These are phyloP conservation scores for Smittia aterrima DNA, from an alignment of 2,888 invertebrate species.

Conservation along the genomic window DNA sequence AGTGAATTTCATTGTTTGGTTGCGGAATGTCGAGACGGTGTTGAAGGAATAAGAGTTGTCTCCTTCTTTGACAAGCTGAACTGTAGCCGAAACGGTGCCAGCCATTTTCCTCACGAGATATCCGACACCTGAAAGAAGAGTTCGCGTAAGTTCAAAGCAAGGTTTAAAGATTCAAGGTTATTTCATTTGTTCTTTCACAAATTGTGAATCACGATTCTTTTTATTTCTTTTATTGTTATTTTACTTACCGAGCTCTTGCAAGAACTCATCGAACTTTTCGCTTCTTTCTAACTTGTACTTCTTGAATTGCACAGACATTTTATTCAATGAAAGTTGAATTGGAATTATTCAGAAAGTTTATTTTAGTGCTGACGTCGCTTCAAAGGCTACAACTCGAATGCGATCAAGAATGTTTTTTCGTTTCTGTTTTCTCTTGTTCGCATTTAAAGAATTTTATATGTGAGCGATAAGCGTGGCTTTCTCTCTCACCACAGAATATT, in stretches of 20 bases:
- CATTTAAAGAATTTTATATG: too few relatives aligned
- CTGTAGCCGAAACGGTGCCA: slow-evolving; percentile 46
- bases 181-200: too few relatives aligned
- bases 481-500: too few relatives aligned
- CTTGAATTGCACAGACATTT: slow-evolving; percentile 50
- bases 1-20: slow-evolving; percentile 46
- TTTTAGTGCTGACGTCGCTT: background rate
- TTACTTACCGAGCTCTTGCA: slow-evolving; percentile 72
- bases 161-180: background rate
- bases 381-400: background rate
- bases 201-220: too few relatives aligned
- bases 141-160: too few relatives aligned
- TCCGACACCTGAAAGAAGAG: slow-evolving; percentile 66
- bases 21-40: slow-evolving; percentile 46
- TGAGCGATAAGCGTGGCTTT: background rate
- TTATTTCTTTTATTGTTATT: too few relatives aligned
- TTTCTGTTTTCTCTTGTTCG: too few relatives aligned
- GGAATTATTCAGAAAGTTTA: background rate
- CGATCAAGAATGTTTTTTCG: too few relatives aligned
- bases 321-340: background rate
- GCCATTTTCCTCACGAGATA: slow-evolving; percentile 58
- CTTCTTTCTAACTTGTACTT: slow-evolving; percentile 70
- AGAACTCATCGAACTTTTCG: slow-evolving; percentile 78
- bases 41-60: slow-evolving; percentile 49
- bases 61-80: slow-evolving; percentile 47